These are phyloP conservation scores for Drosophila suboccidentalis DNA, from an alignment of 2,888 invertebrate genomes.

Conservation along the genomic window DNA sequence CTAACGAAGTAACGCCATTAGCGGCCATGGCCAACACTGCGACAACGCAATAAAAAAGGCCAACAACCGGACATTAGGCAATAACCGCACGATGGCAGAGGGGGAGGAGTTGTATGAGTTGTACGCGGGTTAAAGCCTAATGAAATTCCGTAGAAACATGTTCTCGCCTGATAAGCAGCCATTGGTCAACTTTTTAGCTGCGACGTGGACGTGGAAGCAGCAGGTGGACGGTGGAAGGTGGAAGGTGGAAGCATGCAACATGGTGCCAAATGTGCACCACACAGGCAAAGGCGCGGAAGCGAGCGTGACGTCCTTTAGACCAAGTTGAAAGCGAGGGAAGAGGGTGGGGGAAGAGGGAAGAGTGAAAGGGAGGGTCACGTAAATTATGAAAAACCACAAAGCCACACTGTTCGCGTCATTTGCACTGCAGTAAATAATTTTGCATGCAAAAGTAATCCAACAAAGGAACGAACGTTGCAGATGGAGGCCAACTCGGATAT, in stretches of 20 bases:
- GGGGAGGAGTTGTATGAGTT: slow-evolving; percentile 5
- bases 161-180: slow-evolving; percentile 82
- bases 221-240: slow-evolving; percentile 22
- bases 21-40: slow-evolving; percentile 48
- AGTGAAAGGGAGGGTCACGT: slow-evolving; percentile 14
- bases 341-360: neutral
- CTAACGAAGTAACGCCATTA: slow-evolving; percentile 82
- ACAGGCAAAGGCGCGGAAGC: slow-evolving; percentile 68
- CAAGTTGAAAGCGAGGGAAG: neutral
- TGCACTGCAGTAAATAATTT: slow-evolving; percentile 73
- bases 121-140: slow-evolving; percentile 41
- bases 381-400: slow-evolving; percentile 66
- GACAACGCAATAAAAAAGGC: slow-evolving; percentile 60
- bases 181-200: slow-evolving; percentile 70
- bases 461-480: neutral
- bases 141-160: slow-evolving; percentile 81
- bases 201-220: slow-evolving; percentile 10
- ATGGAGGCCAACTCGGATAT: slow-evolving; percentile 17
- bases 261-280: slow-evolving; percentile 69
- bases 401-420: slow-evolving; percentile 64
- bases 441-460: slow-evolving; percentile 37
- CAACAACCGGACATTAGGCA: slow-evolving; percentile 68
- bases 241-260: slow-evolving; percentile 52
- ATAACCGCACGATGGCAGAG: slow-evolving; percentile 17
- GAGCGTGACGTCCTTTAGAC: slow-evolving; percentile 60